phyloP scores from a whole-genome alignment of 2,888 invertebrate species.

The Thalpophila matura region DNA sequence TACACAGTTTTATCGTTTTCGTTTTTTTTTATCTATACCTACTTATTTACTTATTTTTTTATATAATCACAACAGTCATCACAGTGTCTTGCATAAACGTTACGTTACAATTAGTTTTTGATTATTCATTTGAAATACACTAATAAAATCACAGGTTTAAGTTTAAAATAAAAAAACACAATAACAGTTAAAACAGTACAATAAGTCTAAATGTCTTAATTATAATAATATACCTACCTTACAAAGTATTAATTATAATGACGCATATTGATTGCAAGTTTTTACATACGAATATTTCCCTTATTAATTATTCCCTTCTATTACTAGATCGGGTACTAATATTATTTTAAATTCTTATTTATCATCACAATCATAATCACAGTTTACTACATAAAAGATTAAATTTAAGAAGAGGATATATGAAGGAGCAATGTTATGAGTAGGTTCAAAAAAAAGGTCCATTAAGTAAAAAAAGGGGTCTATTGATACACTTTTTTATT shows the following conservation, averaged over 20 bases:
- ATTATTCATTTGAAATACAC: slow-evolving; percentile 59
- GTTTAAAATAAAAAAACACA: slow-evolving; percentile 61
- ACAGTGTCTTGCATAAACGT: slow-evolving; percentile 42
- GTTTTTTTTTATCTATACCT: slow-evolving; percentile 58
- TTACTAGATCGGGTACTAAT: slow-evolving; percentile 56
- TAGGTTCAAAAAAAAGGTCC: slow-evolving; percentile 57
- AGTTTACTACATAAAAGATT: slow-evolving; percentile 42
- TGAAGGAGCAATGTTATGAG: slow-evolving; percentile 57
- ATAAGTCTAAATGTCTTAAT: slow-evolving; percentile 57
- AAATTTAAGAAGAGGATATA: slow-evolving; percentile 57
- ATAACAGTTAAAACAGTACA: slow-evolving; percentile 60
- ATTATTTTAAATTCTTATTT: slow-evolving; percentile 56
- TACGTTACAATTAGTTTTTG: slow-evolving; percentile 46
- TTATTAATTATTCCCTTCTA: slow-evolving; percentile 57
- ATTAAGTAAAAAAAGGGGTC: slow-evolving; percentile 50
- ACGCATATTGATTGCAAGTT: slow-evolving; percentile 57
- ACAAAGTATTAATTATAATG: slow-evolving; percentile 57
- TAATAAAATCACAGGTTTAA: slow-evolving; percentile 61
- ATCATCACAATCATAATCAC: slow-evolving; percentile 52
- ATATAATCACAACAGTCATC: slow-evolving; percentile 57
- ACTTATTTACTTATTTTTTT: slow-evolving; percentile 55
- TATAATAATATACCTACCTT: slow-evolving; percentile 57
- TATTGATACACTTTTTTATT: slow-evolving; percentile 56
- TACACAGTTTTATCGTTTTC: slow-evolving; percentile 59
- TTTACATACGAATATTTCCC: slow-evolving; percentile 56